Evolutionary conservation across 1,140 invertebrate genomes (phyloP).

Genomic region (Ceratosolen solmsi): DNA sequence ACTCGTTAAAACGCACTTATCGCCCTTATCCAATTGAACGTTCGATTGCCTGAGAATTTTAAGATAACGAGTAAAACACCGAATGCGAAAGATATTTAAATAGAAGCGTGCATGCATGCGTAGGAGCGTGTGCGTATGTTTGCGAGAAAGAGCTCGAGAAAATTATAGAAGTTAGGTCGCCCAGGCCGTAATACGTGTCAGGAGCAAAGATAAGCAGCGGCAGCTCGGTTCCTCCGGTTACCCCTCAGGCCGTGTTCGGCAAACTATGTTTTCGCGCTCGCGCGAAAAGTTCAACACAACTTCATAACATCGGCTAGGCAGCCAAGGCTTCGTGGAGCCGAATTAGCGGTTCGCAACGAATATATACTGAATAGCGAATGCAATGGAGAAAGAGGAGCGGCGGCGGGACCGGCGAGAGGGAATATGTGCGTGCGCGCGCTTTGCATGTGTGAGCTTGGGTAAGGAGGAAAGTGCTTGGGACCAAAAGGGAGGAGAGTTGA

Average conservation of each 20-base stretch:
- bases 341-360: slow-evolving; percentile 45
- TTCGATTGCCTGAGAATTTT: too few relatives aligned
- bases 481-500: neutral
- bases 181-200: slow-evolving; percentile 48
- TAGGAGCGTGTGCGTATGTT: neutral
- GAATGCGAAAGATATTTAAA: too few relatives aligned
- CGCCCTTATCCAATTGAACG: too few relatives aligned
- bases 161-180: slow-evolving; percentile 16
- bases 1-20: too few relatives aligned
- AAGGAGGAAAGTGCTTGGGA: neutral
- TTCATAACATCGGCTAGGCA: slow-evolving; percentile 67
- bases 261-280: slow-evolving; percentile 61
- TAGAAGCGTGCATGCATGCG: neutral
- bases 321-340: slow-evolving; percentile 17
- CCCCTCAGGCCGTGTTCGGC: slow-evolving; percentile 61
- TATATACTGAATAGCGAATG: slow-evolving; percentile 4
- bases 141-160: slow-evolving; percentile 3
- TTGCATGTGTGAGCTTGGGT: too few relatives aligned
- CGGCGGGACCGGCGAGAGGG: neutral
- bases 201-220: slow-evolving; percentile 59
- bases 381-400: neutral
- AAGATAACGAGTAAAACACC: too few relatives aligned
- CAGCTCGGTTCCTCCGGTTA: slow-evolving; percentile 45
- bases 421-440: neutral
- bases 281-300: slow-evolving; percentile 72